A percentile compares a stretch with the other conserved stretches of the same genome.
Conservation (phyloP, 2,113 vertebrate genomes). For the Chrysochloris asiatica region DNA sequence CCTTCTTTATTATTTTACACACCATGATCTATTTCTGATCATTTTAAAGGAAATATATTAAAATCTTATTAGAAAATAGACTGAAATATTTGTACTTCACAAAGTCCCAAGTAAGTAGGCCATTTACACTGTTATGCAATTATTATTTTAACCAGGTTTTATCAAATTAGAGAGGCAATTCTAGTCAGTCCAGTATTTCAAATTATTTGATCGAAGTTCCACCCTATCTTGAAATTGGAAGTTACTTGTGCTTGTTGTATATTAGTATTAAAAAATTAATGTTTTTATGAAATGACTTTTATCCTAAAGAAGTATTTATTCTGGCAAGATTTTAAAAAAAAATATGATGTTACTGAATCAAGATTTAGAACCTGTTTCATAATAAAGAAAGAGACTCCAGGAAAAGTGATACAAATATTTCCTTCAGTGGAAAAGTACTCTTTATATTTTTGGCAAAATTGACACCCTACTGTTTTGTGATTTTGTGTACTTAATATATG, state of each 20-base stretch:
- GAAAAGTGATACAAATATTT: neutral
- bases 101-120: neutral
- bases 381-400: neutral
- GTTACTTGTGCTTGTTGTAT: neutral
- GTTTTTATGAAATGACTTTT: neutral
- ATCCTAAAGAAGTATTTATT: neutral
- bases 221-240: too few species aligned
- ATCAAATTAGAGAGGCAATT: too few species aligned
- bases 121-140: neutral
- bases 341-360: neutral
- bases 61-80: neutral
- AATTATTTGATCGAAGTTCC: too few species aligned
- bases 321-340: neutral
- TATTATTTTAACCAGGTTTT: neutral
- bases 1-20: neutral
- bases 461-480: neutral
- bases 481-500: neutral
- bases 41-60: neutral
- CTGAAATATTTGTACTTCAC: neutral
- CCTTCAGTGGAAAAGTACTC: neutral
- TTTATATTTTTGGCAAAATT: slow-evolving; percentile 21
- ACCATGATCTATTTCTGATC: neutral
- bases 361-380: neutral
- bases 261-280: neutral
- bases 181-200: too few species aligned